phyloP scores from a whole-genome alignment of 1,140 invertebrate genomes.

The Caenorhabditis remanei region DNA sequence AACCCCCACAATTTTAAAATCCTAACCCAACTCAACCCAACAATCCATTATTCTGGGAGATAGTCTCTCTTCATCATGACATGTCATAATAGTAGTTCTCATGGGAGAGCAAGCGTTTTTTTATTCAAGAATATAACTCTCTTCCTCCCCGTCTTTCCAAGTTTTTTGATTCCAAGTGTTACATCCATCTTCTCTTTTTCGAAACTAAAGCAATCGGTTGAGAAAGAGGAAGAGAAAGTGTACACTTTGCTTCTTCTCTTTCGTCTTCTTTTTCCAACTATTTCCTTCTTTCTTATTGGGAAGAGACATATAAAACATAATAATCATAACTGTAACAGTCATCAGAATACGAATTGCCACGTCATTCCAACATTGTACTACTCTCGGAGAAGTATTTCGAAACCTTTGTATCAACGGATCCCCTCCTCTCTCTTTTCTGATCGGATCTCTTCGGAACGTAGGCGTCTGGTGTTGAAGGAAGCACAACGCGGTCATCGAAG shows the following conservation, averaged over 20 bases:
- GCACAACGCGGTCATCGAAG: slow-evolving; percentile 13
- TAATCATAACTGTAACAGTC: too few species aligned
- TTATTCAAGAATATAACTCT: background rate
- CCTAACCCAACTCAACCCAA: too few species aligned
- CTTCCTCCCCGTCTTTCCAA: background rate
- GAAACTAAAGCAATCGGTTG: slow-evolving; percentile 26
- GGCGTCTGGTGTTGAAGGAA: slow-evolving; percentile 19
- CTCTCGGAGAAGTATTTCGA: slow-evolving; percentile 1
- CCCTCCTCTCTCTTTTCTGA: background rate
- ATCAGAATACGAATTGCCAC: too few species aligned
- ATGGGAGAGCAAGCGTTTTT: background rate
- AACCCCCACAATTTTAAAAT: too few species aligned
- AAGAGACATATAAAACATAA: too few species aligned
- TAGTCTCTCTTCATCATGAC: too few species aligned
- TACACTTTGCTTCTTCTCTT: background rate
- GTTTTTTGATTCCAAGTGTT: slow-evolving; percentile 48
- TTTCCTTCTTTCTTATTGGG: too few species aligned
- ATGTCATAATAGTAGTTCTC: too few species aligned
- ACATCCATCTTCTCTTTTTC: slow-evolving; percentile 2
- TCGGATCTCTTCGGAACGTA: background rate
- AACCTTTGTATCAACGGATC: background rate
- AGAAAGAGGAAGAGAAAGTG: background rate
- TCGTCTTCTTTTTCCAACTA: too few species aligned
- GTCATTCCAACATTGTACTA: background rate
- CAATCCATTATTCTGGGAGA: too few species aligned